Conservation (phyloP, 1,140 invertebrate genomes). For the Trichoplusia ni region DNA sequence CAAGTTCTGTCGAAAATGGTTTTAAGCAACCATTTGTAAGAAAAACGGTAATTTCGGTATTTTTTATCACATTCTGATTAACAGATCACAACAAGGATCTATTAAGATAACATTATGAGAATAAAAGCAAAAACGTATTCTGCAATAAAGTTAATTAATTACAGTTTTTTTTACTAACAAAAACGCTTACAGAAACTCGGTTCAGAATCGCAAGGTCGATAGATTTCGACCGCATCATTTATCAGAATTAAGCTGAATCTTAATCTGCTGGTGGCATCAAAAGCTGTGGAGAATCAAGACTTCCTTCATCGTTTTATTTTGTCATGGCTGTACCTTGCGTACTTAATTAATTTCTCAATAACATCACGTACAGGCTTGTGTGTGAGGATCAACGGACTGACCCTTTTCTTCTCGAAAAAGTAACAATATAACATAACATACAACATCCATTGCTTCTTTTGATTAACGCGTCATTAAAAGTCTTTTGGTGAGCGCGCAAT, state of each 20-base stretch:
- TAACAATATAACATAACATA: background rate
- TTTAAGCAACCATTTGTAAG: no score
- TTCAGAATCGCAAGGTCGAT: slow-evolving; percentile 24
- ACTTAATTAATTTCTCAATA: slow-evolving; percentile 65
- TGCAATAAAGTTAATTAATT: slow-evolving; percentile 16
- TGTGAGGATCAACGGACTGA: slow-evolving; percentile 43
- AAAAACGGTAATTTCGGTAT: no score
- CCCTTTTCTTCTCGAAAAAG: slow-evolving; percentile 24
- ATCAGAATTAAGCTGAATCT: slow-evolving; percentile 25
- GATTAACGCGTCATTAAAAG: background rate
- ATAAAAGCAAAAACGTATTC: slow-evolving; percentile 1
- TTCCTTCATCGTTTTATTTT: slow-evolving; percentile 34
- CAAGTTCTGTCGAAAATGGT: no score
- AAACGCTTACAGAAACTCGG: slow-evolving; percentile 6
- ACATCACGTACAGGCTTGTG: slow-evolving; percentile 52
- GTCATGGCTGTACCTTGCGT: slow-evolving; percentile 30
- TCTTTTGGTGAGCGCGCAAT: slow-evolving; percentile 20
- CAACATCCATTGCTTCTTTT: background rate
- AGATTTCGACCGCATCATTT: slow-evolving; percentile 20
- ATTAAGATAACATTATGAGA: background rate
- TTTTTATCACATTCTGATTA: slow-evolving; percentile 1
- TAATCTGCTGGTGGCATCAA: slow-evolving; percentile 9
- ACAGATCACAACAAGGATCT: slow-evolving; percentile 1
- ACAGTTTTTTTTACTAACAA: slow-evolving; percentile 10
- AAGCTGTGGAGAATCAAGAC: slow-evolving; percentile 28